phyloP scores from a whole-genome alignment of 2,888 invertebrate genomes.

The Pterostichus madidus region DNA sequence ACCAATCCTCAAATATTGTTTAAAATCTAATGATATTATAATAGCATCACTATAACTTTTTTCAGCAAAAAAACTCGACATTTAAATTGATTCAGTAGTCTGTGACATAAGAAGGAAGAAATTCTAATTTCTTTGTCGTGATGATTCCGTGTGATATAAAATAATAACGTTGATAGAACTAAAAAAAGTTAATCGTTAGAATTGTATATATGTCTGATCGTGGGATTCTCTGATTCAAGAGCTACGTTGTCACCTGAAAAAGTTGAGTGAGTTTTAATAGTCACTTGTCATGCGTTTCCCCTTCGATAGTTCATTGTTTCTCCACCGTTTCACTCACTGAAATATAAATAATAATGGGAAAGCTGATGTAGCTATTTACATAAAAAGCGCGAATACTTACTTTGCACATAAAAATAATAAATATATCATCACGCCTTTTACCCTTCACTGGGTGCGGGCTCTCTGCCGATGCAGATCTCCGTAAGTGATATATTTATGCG shows the following conservation, averaged over 20 bases:
- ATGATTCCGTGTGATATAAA: slow-evolving; percentile 57
- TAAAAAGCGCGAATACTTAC: too few species aligned
- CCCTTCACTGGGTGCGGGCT: too few species aligned
- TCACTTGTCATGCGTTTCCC: slow-evolving; percentile 59
- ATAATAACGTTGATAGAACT: slow-evolving; percentile 59
- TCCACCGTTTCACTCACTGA: not conserved
- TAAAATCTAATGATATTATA: slow-evolving; percentile 60
- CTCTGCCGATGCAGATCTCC: too few species aligned
- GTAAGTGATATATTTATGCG: too few species aligned
- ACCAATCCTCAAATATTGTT: slow-evolving; percentile 44
- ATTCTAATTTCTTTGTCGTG: slow-evolving; percentile 48
- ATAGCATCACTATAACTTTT: slow-evolving; percentile 17
- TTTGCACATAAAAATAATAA: too few species aligned
- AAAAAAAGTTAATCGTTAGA: slow-evolving; percentile 56
- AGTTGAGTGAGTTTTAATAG: slow-evolving; percentile 70
- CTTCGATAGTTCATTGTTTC: slow-evolving; percentile 45
- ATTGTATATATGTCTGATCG: slow-evolving; percentile 42
- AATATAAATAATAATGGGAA: too few species aligned
- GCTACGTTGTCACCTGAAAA: slow-evolving; percentile 67
- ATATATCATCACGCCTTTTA: too few species aligned
- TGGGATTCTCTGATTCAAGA: slow-evolving; percentile 46
- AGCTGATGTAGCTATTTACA: too few species aligned
- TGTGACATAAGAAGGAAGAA: slow-evolving; percentile 59
- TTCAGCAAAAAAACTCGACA: slow-evolving; percentile 45
- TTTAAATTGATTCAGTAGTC: slow-evolving; percentile 58